Base-by-base conservation (phyloP, 2,888 invertebrate species). In the Amblyteles armatorius region DNA sequence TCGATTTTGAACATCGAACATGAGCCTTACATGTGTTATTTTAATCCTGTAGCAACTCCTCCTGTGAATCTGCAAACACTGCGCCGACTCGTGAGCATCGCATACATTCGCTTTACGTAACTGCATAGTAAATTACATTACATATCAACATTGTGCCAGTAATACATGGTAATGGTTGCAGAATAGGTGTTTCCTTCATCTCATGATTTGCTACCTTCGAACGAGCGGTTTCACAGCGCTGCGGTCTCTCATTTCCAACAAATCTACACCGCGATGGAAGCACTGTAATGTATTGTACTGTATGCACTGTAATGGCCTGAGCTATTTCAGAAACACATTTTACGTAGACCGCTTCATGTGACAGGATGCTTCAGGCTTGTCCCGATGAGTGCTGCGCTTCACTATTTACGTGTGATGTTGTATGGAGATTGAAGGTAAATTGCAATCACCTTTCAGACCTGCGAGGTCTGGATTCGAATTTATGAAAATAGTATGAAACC, bases 161-260 rank as follows among this genome's bases (percentile, higher is more conserved):
- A 55, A 19, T 67, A 7, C 33, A 63, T 22, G 40, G 63, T 48
- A 26, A 74, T 48, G 60, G 48, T 50, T 48, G 26, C 48, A 29
- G 29, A 63, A 74, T 74, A 63, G 33, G 48, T 40, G 48, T 33
- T 48, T 74, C 77, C 77, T 82, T 82, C 77, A 71, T 82, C 65
- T 72, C 29, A 65, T 44, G 72, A 72, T 82, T 63, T 72, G 55
- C 44, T 44, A 44, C 40, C 63, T 63, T 50, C 65, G 71, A 63
- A 77, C 63, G 71, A 52, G 52, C 26, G n/a, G 13, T 60, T 29
- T 33, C 50, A 50, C 40, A 50, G 50, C n/a, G 48, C 16, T 29
- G 16, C 7, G 48, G n/a, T 69, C 69, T 50, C 69, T n/a, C 44
- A n/a, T 26, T 22, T 29, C 50, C n/a, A 6, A 29, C 69, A 50